Base-by-base conservation (phyloP, 2,797 vertebrate species). In the Rhinogobio ventralis region DNA sequence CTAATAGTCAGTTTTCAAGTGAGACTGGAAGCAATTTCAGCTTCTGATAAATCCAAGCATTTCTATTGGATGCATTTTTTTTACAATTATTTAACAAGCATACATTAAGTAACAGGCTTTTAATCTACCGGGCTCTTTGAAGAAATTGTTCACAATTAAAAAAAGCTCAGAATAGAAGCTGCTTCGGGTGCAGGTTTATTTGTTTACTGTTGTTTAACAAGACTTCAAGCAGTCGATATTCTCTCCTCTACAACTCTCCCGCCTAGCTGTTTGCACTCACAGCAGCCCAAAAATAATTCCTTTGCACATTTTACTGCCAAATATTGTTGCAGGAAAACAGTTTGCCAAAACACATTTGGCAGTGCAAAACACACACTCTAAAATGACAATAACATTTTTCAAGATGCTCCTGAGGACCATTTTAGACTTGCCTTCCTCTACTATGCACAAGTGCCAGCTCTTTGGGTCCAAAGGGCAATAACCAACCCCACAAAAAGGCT, bases 321-420 rank as follows among this genome's bases (percentile, higher is more conserved):
- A 87, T 82, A 84, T 89, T 93, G 91, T 92, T 89, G 91, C 88
- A 90, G 87, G 85, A 88, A 86, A 19, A 84, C 79, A 86, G 84
- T 82, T 90, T 88, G 93, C 93, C 94, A 94, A 91, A 93, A 92
- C 92, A 90, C 90, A 91, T 81, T 92, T 89, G 46, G 78, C 88
- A 84, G 85, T 85, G 77, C 85, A 90, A 90, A 87, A 89, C 79
- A 87, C 90, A 91, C 86, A 88, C 89, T 92, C 89, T 93, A 91
- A 92, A 93, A 92, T 92, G 85, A 92, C 92, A 91, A 94, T 94
- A 94, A 93, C 93, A 91, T 83, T 84, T 77, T 95, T 95, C 92
- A 95, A 91, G 88, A 93, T 86, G 87, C 94, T 94, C 93, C 57
- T 77, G 94, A 94, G 94, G 91, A 89, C 87, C 45, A 71, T 92